Base-by-base conservation (phyloP, 1,140 invertebrate species). In the Vanessa tameamea region DNA sequence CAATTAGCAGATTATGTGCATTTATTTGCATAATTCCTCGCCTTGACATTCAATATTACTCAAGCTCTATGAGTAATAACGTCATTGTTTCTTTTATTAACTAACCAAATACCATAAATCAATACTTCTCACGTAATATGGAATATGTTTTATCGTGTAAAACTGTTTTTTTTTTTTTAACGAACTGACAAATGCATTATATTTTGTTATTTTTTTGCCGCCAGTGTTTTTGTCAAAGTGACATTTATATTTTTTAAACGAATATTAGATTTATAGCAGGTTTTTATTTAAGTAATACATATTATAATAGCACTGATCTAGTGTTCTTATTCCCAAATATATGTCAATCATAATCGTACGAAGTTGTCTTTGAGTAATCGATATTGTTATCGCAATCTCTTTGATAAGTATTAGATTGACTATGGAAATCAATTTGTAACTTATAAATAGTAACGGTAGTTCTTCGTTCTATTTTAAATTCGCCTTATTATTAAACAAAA, bases 11-110 rank as follows among this genome's bases (percentile, higher is more conserved):
- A 53, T 66, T 71, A 66, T 75, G 64, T 61, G 31, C 55, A 69
- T 75, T 61, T 66, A 75, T 31, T 55, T 23, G 12, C 37, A 69
- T 75, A 70, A 59, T 37, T 50, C 67, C 20, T 26, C 16, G 50
- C 75, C 75, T 76, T 76, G 75, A 72, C 75, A 72, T 76, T 76
- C 69, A 64, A 70, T 70, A 63, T 70, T 48, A 61, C 47, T 61
- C 47, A 47, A 47, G 23, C 43, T 11, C 37, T 64, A 47, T 64
- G 63, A 71, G 4, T 23, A 26, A 57, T 15, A 23, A 13, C 31
- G 15, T 37, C 14, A 61, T 61, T 61, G 57, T 61, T 57, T 55
- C 69, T 71, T 51, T 71, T 71, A 63, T 71, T 43, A 37, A 14
- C 9, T 51, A 51, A 51, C 14, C 6, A 43, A 43, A 43, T 8